Base-by-base conservation (phyloP, 1,140 invertebrate genomes). In the Drosophila virilis region DNA sequence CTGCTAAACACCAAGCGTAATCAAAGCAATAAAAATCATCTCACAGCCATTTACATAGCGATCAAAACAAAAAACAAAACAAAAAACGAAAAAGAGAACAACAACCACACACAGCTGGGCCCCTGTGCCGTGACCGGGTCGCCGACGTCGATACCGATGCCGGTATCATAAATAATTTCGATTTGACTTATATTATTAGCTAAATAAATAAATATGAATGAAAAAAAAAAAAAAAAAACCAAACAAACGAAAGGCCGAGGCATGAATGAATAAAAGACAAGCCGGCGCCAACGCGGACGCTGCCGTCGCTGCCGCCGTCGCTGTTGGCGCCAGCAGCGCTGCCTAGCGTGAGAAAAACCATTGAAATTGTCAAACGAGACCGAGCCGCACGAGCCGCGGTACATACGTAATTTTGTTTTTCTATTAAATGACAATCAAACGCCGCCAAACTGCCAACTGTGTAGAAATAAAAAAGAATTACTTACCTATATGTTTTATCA, bases 121-220 rank as follows among this genome's bases (percentile, higher is more conserved):
- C 59, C 13, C 40, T 32, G 61, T 67, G 69, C 52, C 78, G 68
- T 75, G 84, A 77, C 80, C 72, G 76, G 73, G 73, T 72, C 74
- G 66, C 59, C 68, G 35, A 37, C 22, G 67, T 43, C 71, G 57
- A 61, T 74, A 28, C 35, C 66, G 71, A 76, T 78, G 83, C 83
- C 83, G 83, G 83, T 88, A 74, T 88, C 79, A 88, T 88, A 88
- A 88, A 88, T 89, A 88, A 88, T 88, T 89, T 88, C 84, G 77
- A 88, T 83, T 89, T 73, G 79, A 88, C 84, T 83, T 88, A 80
- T 88, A 89, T 88, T 88, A 89, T 88, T 88, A 89, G 83, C 84
- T 83, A 83, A 88, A 88, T 83, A 88, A 88, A 88, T 88, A 89
- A 74, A 81, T 73, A 82, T 79, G 79, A 69, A 77, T 74, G 70